These are phyloP conservation scores for Dicentrarchus labrax DNA, from an alignment of 2,113 vertebrate genomes.

Conservation along the genomic window DNA sequence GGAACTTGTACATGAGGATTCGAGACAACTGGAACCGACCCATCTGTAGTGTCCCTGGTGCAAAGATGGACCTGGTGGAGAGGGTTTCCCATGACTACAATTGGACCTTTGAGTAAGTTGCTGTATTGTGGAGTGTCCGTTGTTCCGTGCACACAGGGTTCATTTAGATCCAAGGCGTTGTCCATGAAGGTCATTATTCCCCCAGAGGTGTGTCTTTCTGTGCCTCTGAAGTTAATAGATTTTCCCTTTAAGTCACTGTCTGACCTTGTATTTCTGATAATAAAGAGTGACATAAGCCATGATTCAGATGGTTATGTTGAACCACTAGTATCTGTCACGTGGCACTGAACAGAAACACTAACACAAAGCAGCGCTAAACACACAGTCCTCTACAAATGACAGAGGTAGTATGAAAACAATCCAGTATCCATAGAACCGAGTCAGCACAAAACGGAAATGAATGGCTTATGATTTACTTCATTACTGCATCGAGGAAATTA, in stretches of 20 bases:
- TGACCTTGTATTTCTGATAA: slow-evolving; percentile 38
- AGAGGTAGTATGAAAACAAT: not conserved
- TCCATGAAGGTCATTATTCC: not conserved
- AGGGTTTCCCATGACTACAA: slow-evolving; percentile 92
- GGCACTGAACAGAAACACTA: not conserved
- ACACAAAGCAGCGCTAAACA: not conserved
- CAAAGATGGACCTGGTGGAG: slow-evolving; percentile 93
- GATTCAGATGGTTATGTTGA: slow-evolving; percentile 30
- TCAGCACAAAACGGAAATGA: not conserved
- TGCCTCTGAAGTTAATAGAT: not conserved
- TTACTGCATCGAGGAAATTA: not conserved
- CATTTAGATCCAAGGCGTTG: not conserved
- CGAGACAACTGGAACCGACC: slow-evolving; percentile 98
- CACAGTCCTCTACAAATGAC: not conserved
- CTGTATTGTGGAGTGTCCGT: not conserved
- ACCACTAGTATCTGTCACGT: slow-evolving; percentile 30
- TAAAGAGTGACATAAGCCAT: slow-evolving; percentile 8
- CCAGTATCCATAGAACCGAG: not conserved
- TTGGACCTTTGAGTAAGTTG: slow-evolving; percentile 95
- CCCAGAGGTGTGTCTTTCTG: not conserved
- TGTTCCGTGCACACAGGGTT: not conserved
- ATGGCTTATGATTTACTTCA: not conserved
- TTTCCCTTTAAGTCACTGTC: not conserved
- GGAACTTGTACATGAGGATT: slow-evolving; percentile 97
- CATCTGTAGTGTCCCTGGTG: slow-evolving; percentile 93